Base-by-base conservation (phyloP, 2,888 invertebrate genomes). In the Seira musarum region DNA sequence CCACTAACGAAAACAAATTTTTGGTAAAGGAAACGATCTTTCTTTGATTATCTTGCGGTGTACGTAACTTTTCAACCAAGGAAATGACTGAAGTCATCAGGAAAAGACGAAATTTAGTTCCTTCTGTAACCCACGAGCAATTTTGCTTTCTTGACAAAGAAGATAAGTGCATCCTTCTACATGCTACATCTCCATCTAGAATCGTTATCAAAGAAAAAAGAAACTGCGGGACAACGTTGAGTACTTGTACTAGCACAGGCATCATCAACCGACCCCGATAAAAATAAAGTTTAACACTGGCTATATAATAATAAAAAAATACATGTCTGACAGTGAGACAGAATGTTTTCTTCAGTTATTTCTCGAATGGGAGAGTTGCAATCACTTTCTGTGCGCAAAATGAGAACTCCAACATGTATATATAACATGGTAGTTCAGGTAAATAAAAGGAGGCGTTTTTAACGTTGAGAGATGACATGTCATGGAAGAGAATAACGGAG, bases 401-500 rank as follows among this genome's bases (percentile, higher is more conserved):
- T 53, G 53, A 53, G 53, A 53, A 17, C 53, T 13, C 15, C n/a
- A 13, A 53, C n/a, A 53, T 3, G 17, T 40, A 53, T n/a, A 3
- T 53, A 53, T 8, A 17, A 17, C 15, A 53, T 53, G 15, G 2
- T 17, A 2, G 53, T n/a, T 3, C 53, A 53, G 53, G 53, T 53
- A 53, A 53, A 53, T 53, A 53, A 53, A 13, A 53, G 17, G 15
- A 17, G 53, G 53, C 17, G 15, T 13, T 53, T 53, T 53, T n/a
- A n/a, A 53, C 17, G 53, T 17, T 53, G 53, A 53, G 17, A 69
- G 73, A 80, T 80, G 80, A 80, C 74, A 80, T 80, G 74, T 80
- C 74, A 73, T 73, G 40, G 68, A 40, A 22, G 60, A 57, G 57
- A 65, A 30, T 30, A 30, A 8, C 30, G 30, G 30, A 30, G 30